phyloP scores from a whole-genome alignment of 2,888 invertebrate genomes.

The Campoplex nolae region DNA sequence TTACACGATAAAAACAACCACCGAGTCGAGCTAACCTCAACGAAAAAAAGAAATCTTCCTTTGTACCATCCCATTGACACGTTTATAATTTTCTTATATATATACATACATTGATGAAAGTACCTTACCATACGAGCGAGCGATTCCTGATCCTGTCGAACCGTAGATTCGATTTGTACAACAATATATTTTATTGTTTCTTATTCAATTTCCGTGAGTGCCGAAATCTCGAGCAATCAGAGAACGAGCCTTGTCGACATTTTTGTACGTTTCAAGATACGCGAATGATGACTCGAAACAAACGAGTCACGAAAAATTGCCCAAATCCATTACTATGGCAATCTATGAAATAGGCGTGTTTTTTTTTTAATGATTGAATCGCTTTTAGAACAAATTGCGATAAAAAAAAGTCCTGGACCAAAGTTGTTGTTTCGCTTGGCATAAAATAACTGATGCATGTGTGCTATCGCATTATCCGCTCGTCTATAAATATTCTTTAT shows the following conservation, averaged over 20 bases:
- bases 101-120: constrained; percentile 24
- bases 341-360: neutral
- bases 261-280: neutral
- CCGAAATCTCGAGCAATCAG: constrained; percentile 37
- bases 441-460: neutral
- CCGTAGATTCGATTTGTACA: constrained; percentile 29
- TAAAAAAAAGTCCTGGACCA: neutral
- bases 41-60: constrained; percentile 46
- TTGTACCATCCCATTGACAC: neutral
- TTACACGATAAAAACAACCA: constrained; percentile 36
- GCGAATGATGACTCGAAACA: neutral
- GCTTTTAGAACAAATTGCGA: neutral
- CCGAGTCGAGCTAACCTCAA: constrained; percentile 25
- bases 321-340: neutral
- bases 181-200: constrained; percentile 56
- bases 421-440: neutral
- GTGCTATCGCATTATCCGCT: neutral
- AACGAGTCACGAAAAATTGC: neutral
- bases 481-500: constrained; percentile 8
- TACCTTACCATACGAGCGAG: neutral
- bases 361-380: neutral
- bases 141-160: constrained; percentile 10
- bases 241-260: constrained; percentile 9
- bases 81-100: neutral
- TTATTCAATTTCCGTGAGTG: constrained; percentile 61